These are phyloP conservation scores for Pipistrellus pygmaeus DNA, from an alignment of 2,797 vertebrate species.

Conservation along the genomic window DNA sequence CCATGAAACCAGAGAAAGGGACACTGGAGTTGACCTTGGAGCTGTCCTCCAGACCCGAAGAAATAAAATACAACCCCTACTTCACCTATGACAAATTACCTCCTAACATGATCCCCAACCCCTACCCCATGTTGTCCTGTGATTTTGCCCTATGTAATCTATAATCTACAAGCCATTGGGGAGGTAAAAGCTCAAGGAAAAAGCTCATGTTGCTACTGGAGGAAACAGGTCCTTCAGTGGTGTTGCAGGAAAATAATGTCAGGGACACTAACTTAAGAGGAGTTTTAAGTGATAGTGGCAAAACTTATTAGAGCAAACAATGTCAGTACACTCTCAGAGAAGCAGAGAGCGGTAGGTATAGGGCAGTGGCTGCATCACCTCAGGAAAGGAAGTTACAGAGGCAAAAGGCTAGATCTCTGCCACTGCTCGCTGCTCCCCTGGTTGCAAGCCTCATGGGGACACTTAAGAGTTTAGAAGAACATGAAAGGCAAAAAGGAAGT, in stretches of 20 bases:
- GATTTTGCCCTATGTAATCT: neutral
- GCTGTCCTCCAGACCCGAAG: neutral
- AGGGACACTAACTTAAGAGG: neutral
- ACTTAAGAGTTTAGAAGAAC: neutral
- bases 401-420: neutral
- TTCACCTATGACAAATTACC: neutral
- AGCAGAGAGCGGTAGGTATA: neutral
- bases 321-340: neutral
- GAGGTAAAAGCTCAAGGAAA: neutral
- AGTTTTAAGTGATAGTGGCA: neutral
- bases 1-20: neutral
- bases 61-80: neutral
- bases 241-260: neutral
- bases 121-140: neutral
- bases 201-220: neutral
- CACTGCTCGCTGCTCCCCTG: neutral
- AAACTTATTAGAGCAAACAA: neutral
- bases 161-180: neutral
- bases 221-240: neutral
- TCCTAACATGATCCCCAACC: neutral
- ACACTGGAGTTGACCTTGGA: neutral
- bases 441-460: neutral
- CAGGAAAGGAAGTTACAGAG: neutral
- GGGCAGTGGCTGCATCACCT: neutral
- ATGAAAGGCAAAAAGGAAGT: neutral